Evolutionary conservation across 2,797 vertebrate genomes (phyloP).

Genomic region (Sitta carolinensis): DNA sequence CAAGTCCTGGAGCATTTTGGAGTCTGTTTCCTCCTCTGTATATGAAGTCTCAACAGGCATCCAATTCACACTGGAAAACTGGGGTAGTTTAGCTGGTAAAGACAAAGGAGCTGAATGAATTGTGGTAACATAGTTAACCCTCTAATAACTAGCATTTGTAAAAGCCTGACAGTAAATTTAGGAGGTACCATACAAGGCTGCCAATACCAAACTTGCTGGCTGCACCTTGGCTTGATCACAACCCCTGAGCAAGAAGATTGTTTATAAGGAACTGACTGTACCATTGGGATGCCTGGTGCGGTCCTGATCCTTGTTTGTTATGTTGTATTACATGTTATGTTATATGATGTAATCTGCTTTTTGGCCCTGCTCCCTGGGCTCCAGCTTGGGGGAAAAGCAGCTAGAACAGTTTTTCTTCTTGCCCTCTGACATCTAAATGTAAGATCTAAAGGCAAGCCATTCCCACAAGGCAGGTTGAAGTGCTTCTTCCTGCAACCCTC

Average conservation of each 20-base stretch:
- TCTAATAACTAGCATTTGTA: background rate
- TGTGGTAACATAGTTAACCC: background rate
- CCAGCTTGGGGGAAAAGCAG: background rate
- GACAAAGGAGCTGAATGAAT: background rate
- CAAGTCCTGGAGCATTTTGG: background rate
- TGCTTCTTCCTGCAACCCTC: background rate
- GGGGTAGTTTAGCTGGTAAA: background rate
- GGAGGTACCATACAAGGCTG: background rate
- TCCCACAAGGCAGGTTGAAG: background rate
- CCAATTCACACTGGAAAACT: background rate
- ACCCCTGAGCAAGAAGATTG: background rate
- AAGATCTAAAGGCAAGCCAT: background rate
- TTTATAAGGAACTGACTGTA: background rate
- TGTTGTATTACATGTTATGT: too few relatives aligned
- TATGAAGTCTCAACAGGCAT: background rate
- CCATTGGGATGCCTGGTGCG: background rate
- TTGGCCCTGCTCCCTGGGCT: background rate
- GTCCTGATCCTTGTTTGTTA: background rate
- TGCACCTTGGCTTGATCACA: background rate
- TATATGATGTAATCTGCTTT: background rate
- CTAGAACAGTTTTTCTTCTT: background rate
- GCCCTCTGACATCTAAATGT: background rate
- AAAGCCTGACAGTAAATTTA: background rate
- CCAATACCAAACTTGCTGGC: background rate
- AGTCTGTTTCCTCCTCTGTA: background rate